Base-by-base conservation (phyloP, 2,888 invertebrate genomes). In the Brenthis daphne region DNA sequence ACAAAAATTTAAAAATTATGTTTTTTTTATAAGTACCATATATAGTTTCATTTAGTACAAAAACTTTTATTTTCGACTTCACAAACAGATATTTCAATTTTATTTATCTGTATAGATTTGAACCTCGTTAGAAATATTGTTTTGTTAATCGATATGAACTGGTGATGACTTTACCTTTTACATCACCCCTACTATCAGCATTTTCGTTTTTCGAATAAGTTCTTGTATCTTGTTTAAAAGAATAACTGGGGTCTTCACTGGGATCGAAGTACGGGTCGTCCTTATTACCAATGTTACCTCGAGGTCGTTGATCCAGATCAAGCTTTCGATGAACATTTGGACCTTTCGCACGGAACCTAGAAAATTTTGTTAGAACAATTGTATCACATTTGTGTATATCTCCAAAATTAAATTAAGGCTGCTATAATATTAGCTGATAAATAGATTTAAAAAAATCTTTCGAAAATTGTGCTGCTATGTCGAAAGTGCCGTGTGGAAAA, bases 181-280 rank as follows among this genome's bases (percentile, higher is more conserved):
- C 94, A 79, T 94, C 93, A 0, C 95, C 95, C 53, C 91, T 90
- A 58, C 94, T 92, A 76, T 95, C 95, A 50, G 94, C 94, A 69
- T 94, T 94, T 83, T 96, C 96, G 73, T 94, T 94, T 77, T 96
- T 94, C 13, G 94, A 94, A 76, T 96, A 95, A 1, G 94, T 95
- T 57, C 94, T 87, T 0, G 96, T 95, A 76, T 94, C 94, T 76
- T 95, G 95, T 65, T 93, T 94, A 80, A 94, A 96, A 67, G 94
- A 94, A 82, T 96, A 96, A 74, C 96, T 95, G 1, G 96, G 96
- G 85, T 96, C 96, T 80, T 96, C 96, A 75, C 93, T 96, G 14
- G 96, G 96, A 84, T 96, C 96, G 76, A 94, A 95, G 77, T 95
- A 94, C 0, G 96, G 96, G 82, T 96, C 96, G 77, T 96, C 96